Percentiles rank a stretch among this genome's conserved stretches.
phyloP scores from a whole-genome alignment of 2,797 vertebrate genomes.

The Melopsittacus undulatus region DNA sequence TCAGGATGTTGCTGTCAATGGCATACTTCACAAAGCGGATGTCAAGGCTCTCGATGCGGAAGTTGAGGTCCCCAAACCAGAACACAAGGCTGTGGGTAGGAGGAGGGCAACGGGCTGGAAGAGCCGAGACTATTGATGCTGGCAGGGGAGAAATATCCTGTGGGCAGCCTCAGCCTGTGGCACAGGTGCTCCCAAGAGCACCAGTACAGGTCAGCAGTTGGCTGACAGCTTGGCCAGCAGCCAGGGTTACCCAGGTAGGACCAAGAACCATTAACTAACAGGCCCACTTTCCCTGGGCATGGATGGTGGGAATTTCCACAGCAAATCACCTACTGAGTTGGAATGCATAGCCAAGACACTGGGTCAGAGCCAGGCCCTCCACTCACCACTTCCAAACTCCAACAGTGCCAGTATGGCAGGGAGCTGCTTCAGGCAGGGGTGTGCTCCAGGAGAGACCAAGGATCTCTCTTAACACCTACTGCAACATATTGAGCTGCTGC shows the following conservation, averaged over 20 bases:
- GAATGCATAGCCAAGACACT: rapidly evolving
- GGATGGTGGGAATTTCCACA: not conserved
- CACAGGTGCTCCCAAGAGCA: not conserved
- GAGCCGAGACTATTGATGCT: not conserved
- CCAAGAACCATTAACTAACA: not conserved
- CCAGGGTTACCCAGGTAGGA: not conserved
- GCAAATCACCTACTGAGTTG: not conserved
- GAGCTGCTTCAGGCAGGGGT: not conserved
- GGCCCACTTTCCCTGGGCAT: not conserved
- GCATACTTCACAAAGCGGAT: slow-evolving; percentile 92
- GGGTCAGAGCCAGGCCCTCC: not conserved
- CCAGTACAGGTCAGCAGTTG: not conserved
- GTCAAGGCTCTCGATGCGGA: slow-evolving; percentile 93
- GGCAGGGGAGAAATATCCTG: not conserved
- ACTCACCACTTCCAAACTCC: not conserved
- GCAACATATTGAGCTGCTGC: not conserved
- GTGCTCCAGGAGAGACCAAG: not conserved
- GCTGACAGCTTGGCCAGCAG: not conserved
- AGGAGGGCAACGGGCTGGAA: not conserved
- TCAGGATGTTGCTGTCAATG: slow-evolving; percentile 88
- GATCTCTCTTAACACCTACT: not conserved
- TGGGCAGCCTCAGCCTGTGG: not conserved
- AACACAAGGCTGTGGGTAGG: slow-evolving; percentile 86
- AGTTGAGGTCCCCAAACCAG: slow-evolving; percentile 98
- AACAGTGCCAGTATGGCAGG: not conserved